phyloP scores from a whole-genome alignment of 1,140 invertebrate genomes.

The Listronotus oregonensis region DNA sequence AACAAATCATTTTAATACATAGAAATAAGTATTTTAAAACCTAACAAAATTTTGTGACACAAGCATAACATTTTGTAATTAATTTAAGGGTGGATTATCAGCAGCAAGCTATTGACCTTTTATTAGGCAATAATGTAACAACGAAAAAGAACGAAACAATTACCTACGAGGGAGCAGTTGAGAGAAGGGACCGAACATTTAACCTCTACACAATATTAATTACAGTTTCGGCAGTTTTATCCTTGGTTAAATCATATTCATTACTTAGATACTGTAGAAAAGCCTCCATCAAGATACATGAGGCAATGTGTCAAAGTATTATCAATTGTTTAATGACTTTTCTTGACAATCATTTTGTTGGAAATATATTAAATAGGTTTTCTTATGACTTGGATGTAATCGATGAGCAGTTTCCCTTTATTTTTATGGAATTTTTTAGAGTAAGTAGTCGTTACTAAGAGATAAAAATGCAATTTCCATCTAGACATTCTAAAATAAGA shows the following conservation, averaged over 20 bases:
- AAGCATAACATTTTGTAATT: no score
- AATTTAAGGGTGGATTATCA: conserved; percentile 38
- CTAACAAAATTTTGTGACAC: no score
- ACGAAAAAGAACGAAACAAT: conserved; percentile 30
- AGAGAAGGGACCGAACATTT: conserved; percentile 19
- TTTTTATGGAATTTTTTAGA: conserved; percentile 39
- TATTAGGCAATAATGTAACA: conserved; percentile 22
- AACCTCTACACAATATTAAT: conserved; percentile 38
- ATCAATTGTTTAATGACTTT: conserved; percentile 45
- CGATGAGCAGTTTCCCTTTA: conserved; percentile 45
- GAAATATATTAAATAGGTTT: conserved; percentile 50
- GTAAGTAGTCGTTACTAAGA: conserved; percentile 32
- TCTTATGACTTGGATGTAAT: conserved; percentile 46
- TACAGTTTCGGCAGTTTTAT: conserved; percentile 28
- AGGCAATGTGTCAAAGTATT: conserved; percentile 40
- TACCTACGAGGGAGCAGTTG: conserved; percentile 14
- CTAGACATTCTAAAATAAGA: no score
- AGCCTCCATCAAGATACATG: conserved; percentile 44
- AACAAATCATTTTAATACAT: no score
- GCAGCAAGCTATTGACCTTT: conserved; percentile 23
- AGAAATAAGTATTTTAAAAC: no score
- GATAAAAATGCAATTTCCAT: no score
- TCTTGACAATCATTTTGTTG: conserved; percentile 47
- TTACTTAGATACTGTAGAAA: conserved; percentile 33
- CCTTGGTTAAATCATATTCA: conserved; percentile 31